Evolutionary conservation across 2,888 invertebrate genomes (phyloP).

Genomic region (Eledone cirrhosa): DNA sequence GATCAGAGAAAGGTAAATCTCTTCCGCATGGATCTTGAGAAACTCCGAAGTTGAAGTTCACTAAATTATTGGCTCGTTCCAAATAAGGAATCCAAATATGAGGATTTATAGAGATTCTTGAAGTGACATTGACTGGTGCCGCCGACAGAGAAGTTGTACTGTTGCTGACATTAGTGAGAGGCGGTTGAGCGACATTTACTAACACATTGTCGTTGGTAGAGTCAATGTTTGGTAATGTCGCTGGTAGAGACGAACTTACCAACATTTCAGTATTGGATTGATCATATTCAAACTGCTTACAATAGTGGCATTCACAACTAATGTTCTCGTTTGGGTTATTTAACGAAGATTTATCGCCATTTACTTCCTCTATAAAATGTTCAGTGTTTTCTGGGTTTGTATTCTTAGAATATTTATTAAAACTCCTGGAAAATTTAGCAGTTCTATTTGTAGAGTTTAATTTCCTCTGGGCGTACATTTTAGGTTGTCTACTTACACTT

Average conservation of each 20-base stretch:
- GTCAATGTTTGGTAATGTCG: not conserved
- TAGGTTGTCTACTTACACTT: not conserved
- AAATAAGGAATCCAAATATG: constrained; percentile 20
- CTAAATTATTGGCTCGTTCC: not conserved
- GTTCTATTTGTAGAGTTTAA: not conserved
- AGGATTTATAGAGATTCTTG: constrained; percentile 5
- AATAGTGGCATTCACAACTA: constrained; percentile 13
- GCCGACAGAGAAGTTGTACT: not conserved
- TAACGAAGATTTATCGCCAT: not conserved
- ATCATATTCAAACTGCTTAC: constrained; percentile 16
- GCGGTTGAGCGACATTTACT: not conserved
- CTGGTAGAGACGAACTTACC: not conserved
- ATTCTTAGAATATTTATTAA: constrained; percentile 14
- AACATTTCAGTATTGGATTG: constrained; percentile 7
- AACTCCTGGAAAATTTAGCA: not conserved
- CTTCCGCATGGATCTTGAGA: constrained; percentile 14
- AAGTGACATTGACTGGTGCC: not conserved
- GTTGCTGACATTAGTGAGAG: not conserved
- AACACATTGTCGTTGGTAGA: not conserved
- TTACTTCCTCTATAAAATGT: not conserved
- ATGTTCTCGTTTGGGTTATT: not conserved
- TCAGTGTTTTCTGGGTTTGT: not conserved
- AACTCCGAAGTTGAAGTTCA: constrained; percentile 1
- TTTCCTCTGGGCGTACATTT: constrained; percentile 10
- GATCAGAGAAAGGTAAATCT: constrained; percentile 9